Conservation (phyloP, 2,888 invertebrate species). For the Arge pagana region DNA sequence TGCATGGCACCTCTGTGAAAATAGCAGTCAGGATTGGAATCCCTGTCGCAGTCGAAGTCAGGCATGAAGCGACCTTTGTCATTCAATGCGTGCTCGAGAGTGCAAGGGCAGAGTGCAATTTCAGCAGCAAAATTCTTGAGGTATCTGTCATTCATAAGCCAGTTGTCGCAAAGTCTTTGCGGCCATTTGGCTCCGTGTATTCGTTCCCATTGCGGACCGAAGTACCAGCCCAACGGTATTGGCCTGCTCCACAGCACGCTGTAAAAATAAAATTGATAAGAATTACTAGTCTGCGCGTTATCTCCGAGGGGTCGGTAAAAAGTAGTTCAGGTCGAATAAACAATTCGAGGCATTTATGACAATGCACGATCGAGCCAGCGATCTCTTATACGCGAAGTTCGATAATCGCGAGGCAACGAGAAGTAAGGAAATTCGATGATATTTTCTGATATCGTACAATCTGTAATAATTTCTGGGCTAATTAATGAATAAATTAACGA, state of each 20-base stretch:
- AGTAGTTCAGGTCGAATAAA: too few species aligned
- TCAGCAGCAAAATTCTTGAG: conserved; percentile 85
- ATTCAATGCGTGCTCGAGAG: conserved; percentile 82
- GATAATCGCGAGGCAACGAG: too few species aligned
- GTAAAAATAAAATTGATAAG: conserved; percentile 10
- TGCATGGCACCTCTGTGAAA: conserved; percentile 90
- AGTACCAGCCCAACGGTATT: conserved; percentile 92
- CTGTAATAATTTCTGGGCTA: too few species aligned
- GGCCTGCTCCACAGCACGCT: conserved; percentile 87
- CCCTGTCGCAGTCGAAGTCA: conserved; percentile 88
- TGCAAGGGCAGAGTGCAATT: conserved; percentile 88
- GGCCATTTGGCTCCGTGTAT: conserved; percentile 83
- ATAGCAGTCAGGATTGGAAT: conserved; percentile 85
- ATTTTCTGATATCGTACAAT: too few species aligned
- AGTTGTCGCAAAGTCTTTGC: conserved; percentile 81
- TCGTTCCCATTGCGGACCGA: conserved; percentile 85
- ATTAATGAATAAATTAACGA: too few species aligned
- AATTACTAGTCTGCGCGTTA: too few species aligned
- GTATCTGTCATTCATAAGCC: conserved; percentile 84
- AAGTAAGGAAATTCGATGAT: too few species aligned
- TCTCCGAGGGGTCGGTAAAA: too few species aligned
- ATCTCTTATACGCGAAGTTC: too few species aligned
- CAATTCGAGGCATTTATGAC: too few species aligned
- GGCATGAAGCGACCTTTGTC: conserved; percentile 94
- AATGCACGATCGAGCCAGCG: too few species aligned